These are phyloP conservation scores for Pitangus sulphuratus DNA, from an alignment of 2,797 vertebrate genomes.

Conservation along the genomic window DNA sequence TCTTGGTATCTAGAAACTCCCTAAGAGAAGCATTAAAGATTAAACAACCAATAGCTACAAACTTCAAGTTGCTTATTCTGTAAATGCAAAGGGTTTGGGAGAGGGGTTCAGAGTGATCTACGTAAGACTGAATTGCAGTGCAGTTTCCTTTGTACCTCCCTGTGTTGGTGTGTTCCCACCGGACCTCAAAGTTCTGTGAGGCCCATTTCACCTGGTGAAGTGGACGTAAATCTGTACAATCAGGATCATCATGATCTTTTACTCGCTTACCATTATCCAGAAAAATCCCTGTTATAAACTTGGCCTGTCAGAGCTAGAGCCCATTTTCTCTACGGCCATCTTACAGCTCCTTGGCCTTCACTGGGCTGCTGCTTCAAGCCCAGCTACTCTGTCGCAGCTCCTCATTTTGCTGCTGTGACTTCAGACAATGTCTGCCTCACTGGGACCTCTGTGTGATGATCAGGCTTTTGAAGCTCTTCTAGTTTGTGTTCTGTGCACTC, in stretches of 20 bases:
- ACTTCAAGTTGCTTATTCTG: not conserved
- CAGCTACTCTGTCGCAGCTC: not conserved
- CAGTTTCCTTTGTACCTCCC: not conserved
- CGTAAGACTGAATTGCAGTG: not conserved
- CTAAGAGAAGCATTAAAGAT: not conserved
- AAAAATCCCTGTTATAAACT: not conserved
- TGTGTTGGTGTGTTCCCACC: rapidly evolving
- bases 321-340: rapidly evolving
- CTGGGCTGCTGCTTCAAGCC: not conserved
- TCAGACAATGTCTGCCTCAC: not conserved
- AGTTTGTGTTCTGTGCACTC: not conserved
- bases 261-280: not conserved
- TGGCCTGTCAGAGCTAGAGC: not conserved
- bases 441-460: not conserved
- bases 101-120: not conserved
- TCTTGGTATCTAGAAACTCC: not conserved
- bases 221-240: rapidly evolving
- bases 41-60: not conserved
- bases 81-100: not conserved
- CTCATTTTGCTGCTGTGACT: not conserved
- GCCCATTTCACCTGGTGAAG: not conserved
- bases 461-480: not conserved
- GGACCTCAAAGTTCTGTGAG: not conserved
- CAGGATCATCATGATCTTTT: not conserved
- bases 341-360: not conserved